Conservation (phyloP, 1,140 invertebrate genomes). For the Zophobas morio region DNA sequence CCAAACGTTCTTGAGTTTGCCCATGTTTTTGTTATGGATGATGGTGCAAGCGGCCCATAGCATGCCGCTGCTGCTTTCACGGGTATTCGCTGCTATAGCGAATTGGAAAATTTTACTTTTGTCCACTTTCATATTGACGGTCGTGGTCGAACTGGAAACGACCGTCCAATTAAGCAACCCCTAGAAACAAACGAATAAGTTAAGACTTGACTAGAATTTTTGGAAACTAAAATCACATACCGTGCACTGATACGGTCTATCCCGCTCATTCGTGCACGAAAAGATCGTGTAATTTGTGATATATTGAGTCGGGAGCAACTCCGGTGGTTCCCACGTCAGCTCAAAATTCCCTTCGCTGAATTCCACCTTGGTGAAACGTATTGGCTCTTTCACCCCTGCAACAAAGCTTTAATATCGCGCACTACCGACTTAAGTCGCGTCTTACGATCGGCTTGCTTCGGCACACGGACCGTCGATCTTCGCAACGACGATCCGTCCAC, state of each 20-base stretch:
- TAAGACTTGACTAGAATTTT: conserved; percentile 9
- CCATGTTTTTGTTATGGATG: conserved; percentile 76
- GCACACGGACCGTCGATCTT: conserved; percentile 74
- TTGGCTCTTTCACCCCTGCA: conserved; percentile 70
- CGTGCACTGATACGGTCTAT: conserved; percentile 74
- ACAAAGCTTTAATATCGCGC: conserved; percentile 54
- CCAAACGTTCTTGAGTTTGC: conserved; percentile 78
- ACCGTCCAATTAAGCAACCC: conserved; percentile 74
- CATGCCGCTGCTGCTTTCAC: conserved; percentile 79
- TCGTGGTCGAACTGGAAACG: conserved; percentile 66
- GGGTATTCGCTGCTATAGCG: conserved; percentile 81
- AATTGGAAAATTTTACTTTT: conserved; percentile 74
- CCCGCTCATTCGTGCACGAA: conserved; percentile 77
- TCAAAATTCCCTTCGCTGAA: conserved; percentile 78
- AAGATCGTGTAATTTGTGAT: conserved; percentile 80
- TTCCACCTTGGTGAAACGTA: conserved; percentile 79
- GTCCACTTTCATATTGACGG: conserved; percentile 70
- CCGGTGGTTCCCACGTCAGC: conserved; percentile 78
- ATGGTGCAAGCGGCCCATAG: conserved; percentile 83
- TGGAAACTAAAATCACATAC: conserved; percentile 64
- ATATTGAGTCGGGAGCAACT: conserved; percentile 60
- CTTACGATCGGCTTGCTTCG: conserved; percentile 70
- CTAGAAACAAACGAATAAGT: conserved; percentile 59
- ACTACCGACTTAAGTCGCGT: conserved; percentile 25
- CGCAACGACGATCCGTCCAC: conserved; percentile 71